Evolutionary conservation across 2,888 invertebrate genomes (phyloP), one percentile per base, ranked within the genome.

Genomic region (Acanthoscelides obtectus): DNA sequence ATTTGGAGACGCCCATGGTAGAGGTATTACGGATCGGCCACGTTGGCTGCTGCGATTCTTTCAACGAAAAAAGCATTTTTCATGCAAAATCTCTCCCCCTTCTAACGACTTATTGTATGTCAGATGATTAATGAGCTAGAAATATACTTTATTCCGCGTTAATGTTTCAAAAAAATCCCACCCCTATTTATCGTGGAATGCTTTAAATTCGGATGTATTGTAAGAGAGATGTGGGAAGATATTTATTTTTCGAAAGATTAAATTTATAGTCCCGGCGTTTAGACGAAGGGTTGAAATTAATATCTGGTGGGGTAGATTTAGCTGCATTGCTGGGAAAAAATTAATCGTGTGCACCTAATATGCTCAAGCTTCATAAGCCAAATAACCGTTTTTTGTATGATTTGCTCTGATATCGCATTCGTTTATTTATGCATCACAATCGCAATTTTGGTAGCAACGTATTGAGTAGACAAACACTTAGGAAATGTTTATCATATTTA

Each of bases 21-120:
- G 75, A 77, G 76, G 77, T 77, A 77, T 79, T 79, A 76, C 20
- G 66, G 66, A 66, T 20, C 21, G 66, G 19, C 66, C 21, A 12
- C 66, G 66, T 6, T 22, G 20, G 66, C 22, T 22, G 63, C 8
- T 72, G 63, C 70, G 75, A 74, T 75, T 81, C 81, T 79, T 81
- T 82, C 81, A 80, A 74, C 74, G 77, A 81, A 81, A 81, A 81
- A 80, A 77, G 79, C 80, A 81, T 80, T 81, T 82, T 82, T 79
- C 81, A 81, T 81, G 81, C 82, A 82, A 82, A 79, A 80, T 80
- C 79, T 81, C 82, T 22, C 66, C 22, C 66, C 66, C 66, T 66
- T 81, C 80, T 79, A 77, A 78, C 77, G 78, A 79, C 77, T 79
- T 75, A 79, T 78, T 79, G 79, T 79, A 75, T 75, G 76, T 71